Evolutionary conservation across 2,888 invertebrate genomes (phyloP), one percentile per base, ranked within the genome.

Genomic region (Rhodophaea formosa): DNA sequence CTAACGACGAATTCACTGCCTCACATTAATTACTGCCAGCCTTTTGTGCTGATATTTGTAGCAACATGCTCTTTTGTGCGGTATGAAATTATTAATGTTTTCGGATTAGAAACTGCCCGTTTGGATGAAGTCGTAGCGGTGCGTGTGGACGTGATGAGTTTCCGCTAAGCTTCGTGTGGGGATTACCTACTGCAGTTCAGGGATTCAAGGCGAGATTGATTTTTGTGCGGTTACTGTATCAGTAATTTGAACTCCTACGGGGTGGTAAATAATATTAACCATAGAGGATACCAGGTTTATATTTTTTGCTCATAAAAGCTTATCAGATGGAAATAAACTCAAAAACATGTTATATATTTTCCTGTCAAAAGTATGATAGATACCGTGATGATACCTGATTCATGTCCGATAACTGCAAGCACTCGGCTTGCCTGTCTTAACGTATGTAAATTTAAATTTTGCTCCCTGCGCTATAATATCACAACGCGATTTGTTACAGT

Each of bases 21-120:
- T 79, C 79, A 80, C 84, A 82, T 87, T 89, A 88, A 89, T 89
- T 88, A 90, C 86, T 81, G 63, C 66, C 53, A 68, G 74, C 77
- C 86, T 82, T 82, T 88, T 88, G 86, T 88, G 59, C 64, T 66
- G 67, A 77, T 88, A 87, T 89, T 88, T 87, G 84, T 85, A 79
- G 77, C 80, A 87, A 87, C 86, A 86, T 84, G 82, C 81, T 81
- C 86, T 87, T 86, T 87, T 89, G 83, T 88, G 64, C 78, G 71
- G 75, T 82, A 81, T 80, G 77, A 84, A 82, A 84, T 85, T 84
- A 86, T 85, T 86, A 86, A 80, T 75, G 75, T 66, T 76, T 75
- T 75, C 65, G 77, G 84, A 84, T 88, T 86, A 83, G 74, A 80
- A 84, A 84, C 82, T 83, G 39, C 39, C 39, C 39, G 39, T 39